Percentiles rank a stretch among this genome's conserved stretches.
These are phyloP conservation scores for Chrysolina oricalcia DNA, from an alignment of 2,888 invertebrate species.

Conservation along the genomic window DNA sequence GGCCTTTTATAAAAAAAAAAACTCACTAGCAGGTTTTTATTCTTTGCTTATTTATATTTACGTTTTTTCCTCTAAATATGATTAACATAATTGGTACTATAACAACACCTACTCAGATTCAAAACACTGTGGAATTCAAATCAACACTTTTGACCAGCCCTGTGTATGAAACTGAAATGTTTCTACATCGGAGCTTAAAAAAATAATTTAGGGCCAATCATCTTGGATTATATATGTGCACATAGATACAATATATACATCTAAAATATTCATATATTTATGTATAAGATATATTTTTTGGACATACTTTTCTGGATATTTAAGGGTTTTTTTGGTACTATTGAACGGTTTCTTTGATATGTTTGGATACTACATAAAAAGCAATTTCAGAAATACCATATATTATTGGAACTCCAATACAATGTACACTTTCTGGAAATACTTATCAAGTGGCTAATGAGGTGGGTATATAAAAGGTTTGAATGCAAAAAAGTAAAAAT, in stretches of 20 bases:
- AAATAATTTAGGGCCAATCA: conserved; percentile 4
- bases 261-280: conserved; percentile 39
- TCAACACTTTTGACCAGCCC: neutral
- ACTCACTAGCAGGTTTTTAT: too few species aligned
- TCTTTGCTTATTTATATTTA: too few species aligned
- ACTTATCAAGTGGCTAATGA: too few species aligned
- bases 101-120: neutral
- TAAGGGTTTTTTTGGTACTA: neutral
- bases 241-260: conserved; percentile 44
- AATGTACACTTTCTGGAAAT: neutral
- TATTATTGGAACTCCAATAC: neutral
- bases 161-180: neutral
- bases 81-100: neutral
- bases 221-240: conserved; percentile 32
- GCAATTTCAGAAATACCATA: conserved; percentile 9
- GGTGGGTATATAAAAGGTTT: too few species aligned
- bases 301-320: neutral
- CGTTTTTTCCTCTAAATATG: neutral
- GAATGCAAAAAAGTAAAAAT: too few species aligned
- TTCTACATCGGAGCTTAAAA: neutral
- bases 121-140: conserved; percentile 19
- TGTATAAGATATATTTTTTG: conserved; percentile 30
- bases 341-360: conserved; percentile 25
- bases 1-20: too few species aligned
- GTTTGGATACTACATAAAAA: conserved; percentile 1